Percentiles rank a stretch among this genome's conserved stretches.
Conservation (phyloP, 2,888 invertebrate species). For the Boloria euphrosyne region DNA sequence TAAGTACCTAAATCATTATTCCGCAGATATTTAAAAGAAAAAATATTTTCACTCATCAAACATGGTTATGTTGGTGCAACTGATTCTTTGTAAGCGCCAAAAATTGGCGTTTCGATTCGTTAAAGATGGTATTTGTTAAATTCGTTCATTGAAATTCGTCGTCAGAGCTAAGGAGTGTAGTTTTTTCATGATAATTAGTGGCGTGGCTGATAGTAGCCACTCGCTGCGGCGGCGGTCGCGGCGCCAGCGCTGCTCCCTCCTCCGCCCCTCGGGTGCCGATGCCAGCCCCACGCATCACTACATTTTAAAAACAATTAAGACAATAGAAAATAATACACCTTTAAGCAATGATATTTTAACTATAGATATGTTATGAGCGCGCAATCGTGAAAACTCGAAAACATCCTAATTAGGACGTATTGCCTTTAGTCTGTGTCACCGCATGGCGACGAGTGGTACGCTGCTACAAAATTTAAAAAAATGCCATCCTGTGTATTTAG, state of each 20-base stretch:
- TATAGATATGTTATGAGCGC: no score
- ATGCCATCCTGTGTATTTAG: no score
- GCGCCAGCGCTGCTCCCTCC: constrained; percentile 79
- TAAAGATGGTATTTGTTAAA: constrained; percentile 4
- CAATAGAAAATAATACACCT: background rate
- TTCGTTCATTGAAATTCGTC: constrained; percentile 92
- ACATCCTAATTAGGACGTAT: no score
- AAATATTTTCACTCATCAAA: constrained; percentile 4
- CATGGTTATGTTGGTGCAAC: background rate
- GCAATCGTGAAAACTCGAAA: no score
- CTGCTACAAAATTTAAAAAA: no score
- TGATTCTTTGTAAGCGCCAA: constrained; percentile 3
- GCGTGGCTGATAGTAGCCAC: constrained; percentile 89
- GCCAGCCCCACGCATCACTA: constrained; percentile 71
- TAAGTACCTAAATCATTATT: background rate
- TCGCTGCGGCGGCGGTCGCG: constrained; percentile 85
- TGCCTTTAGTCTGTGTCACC: no score
- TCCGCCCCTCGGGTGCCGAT: constrained; percentile 63
- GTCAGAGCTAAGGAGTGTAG: constrained; percentile 96
- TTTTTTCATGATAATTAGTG: constrained; percentile 95
- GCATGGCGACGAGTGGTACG: no score
- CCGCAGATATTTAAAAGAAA: background rate
- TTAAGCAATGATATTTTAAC: no score
- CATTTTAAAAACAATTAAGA: constrained; percentile 8
- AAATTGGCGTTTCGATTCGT: constrained; percentile 1